Evolutionary conservation across 2,113 vertebrate genomes (phyloP).

Genomic region (Cephalopterus ornatus): DNA sequence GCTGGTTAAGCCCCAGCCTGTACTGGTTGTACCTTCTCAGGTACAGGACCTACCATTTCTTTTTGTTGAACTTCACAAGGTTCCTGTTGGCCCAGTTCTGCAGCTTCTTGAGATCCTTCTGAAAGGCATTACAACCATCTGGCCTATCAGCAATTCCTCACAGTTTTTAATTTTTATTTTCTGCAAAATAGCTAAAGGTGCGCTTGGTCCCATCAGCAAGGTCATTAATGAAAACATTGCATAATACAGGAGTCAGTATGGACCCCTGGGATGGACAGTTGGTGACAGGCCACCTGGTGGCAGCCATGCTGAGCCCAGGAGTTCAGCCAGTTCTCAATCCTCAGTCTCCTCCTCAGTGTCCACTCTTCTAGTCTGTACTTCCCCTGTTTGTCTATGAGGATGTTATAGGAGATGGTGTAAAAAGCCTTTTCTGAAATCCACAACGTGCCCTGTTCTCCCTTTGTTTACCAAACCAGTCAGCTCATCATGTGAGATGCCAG

Average conservation of each 20-base stretch:
- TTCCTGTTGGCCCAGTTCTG: not conserved
- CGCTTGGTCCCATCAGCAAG: not conserved
- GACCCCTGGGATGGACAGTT: not conserved
- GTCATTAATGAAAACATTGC: not conserved
- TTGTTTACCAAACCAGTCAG: not conserved
- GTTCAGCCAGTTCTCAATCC: not conserved
- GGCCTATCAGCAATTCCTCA: not conserved
- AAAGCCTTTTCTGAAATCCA: not conserved
- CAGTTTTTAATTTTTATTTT: not conserved
- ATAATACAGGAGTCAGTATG: not conserved
- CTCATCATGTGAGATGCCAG: not conserved
- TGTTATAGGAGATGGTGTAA: not conserved
- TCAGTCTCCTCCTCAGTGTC: not conserved
- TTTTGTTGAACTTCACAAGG: not conserved
- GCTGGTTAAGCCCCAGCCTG: not conserved
- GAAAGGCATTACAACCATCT: not conserved
- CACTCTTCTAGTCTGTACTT: not conserved
- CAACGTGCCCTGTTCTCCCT: not conserved
- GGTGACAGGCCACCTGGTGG: not conserved
- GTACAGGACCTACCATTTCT: not conserved
- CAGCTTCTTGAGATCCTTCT: not conserved
- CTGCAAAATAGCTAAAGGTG: not conserved
- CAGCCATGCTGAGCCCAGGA: not conserved
- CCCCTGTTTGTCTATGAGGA: not conserved
- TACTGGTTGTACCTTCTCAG: not conserved